Evolutionary conservation across 1,140 invertebrate genomes (phyloP).

Genomic region (Adelges cooleyi): DNA sequence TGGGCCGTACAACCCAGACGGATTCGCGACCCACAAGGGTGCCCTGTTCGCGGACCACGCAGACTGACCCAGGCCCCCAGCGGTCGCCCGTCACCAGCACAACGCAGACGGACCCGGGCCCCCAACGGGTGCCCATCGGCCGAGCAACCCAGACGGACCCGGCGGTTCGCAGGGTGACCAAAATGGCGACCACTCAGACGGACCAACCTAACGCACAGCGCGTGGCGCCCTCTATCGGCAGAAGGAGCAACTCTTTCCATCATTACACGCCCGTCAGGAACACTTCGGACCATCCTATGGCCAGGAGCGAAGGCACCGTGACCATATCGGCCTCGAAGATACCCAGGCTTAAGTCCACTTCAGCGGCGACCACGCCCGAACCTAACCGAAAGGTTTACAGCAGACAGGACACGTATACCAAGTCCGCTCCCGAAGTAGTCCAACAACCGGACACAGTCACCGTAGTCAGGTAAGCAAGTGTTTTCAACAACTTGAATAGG

Average conservation of each 20-base stretch:
- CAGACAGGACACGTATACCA: slow-evolving; percentile 33
- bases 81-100: no score
- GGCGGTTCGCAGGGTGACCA: no score
- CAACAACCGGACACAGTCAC: not conserved
- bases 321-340: not conserved
- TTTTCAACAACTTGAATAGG: no score
- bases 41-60: no score
- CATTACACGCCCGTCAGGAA: not conserved
- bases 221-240: not conserved
- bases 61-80: no score
- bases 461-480: not conserved
- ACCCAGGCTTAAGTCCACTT: not conserved
- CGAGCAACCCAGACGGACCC: no score
- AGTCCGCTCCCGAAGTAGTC: not conserved
- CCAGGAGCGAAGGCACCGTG: not conserved
- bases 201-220: not conserved
- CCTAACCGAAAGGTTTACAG: slow-evolving; percentile 23
- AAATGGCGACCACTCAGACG: not conserved
- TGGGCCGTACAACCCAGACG: not conserved
- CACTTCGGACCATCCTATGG: not conserved
- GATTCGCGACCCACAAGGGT: not conserved
- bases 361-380: not conserved
- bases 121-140: no score
- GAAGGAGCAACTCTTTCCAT: slow-evolving; percentile 16
- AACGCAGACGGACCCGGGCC: no score